These are phyloP conservation scores for Gymnoscelis rufifasciata DNA, from an alignment of 2,888 invertebrate genomes.

Conservation along the genomic window DNA sequence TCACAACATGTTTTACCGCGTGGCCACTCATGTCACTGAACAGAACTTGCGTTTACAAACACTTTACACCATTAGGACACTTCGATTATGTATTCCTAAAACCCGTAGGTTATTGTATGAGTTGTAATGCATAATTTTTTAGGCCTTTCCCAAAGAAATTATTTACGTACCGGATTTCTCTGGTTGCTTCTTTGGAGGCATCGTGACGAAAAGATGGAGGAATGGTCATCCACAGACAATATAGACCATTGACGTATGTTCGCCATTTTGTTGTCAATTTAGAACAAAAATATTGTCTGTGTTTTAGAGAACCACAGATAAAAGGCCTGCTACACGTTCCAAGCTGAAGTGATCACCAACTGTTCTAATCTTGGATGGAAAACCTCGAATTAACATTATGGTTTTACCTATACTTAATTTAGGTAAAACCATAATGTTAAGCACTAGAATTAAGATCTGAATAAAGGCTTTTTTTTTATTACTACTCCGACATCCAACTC, in stretches of 20 bases:
- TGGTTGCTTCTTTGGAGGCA: conserved; percentile 93
- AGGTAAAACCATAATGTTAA: too few species aligned
- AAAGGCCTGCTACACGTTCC: too few species aligned
- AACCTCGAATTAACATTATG: too few species aligned
- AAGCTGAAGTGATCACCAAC: too few species aligned
- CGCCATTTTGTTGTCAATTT: neutral
- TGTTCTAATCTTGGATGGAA: too few species aligned
- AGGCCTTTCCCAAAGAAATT: conserved; percentile 12
- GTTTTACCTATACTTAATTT: too few species aligned
- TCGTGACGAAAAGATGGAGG: conserved; percentile 80
- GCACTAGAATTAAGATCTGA: too few species aligned
- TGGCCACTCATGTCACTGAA: conserved; percentile 43
- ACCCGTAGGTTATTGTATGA: neutral
- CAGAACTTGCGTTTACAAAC: conserved; percentile 4
- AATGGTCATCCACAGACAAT: conserved; percentile 33
- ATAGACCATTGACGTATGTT: conserved; percentile 1
- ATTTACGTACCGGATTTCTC: conserved; percentile 88
- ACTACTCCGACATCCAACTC: too few species aligned
- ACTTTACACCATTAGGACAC: conserved; percentile 8
- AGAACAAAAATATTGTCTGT: neutral
- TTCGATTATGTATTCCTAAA: neutral
- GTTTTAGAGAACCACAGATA: too few species aligned
- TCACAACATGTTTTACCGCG: conserved; percentile 48
- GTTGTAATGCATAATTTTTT: neutral
- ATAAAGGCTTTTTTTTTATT: too few species aligned